Base-by-base conservation (phyloP, 1,140 invertebrate genomes). In the Drosophila ironensis region DNA sequence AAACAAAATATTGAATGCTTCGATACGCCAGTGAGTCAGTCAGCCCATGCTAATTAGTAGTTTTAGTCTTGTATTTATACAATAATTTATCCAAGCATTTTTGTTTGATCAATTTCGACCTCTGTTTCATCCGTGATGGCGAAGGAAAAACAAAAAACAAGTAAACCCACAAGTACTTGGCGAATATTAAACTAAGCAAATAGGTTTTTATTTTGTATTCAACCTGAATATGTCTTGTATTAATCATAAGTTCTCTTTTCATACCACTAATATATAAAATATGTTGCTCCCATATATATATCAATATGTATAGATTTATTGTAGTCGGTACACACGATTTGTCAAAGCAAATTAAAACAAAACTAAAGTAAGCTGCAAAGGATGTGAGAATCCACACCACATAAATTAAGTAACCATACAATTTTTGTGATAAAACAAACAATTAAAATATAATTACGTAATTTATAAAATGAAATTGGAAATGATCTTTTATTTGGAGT, bases 371-470 rank as follows among this genome's bases (percentile, higher is more conserved):
- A 42, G 24, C 46, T 24, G 25, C 30, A 63, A 64, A 45, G 38
- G 20, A 50, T 41, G 33, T 24, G 35, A 33, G 70, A 51, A 75
- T 50, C 46, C 48, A 59, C n/a, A 76, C 56, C 16, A 73, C 68
- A 77, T 38, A 69, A 47, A 24, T 40, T 82, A 82, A 86, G 77
- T 28, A 73, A 84, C 67, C 40, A 82, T 84, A 74, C 41, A 48
- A 84, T 82, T 84, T 82, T 84, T 82, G 78, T 82, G 78, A 82
- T 82, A 82, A 63, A 63, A 57, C 25, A 41, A 82, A 82, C 51
- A 66, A 73, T 64, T 84, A 78, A 78, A 84, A 54, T 68, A 69
- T 63, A 81, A 77, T 50, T 63, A 64, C 33, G 59, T 59, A 28
- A 69, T 70, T 74, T 75, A 74, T 80, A 71, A 67, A 72, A 74